Evolutionary conservation across 2,797 vertebrate genomes (phyloP).

Genomic region (Lacerta viridis): DNA sequence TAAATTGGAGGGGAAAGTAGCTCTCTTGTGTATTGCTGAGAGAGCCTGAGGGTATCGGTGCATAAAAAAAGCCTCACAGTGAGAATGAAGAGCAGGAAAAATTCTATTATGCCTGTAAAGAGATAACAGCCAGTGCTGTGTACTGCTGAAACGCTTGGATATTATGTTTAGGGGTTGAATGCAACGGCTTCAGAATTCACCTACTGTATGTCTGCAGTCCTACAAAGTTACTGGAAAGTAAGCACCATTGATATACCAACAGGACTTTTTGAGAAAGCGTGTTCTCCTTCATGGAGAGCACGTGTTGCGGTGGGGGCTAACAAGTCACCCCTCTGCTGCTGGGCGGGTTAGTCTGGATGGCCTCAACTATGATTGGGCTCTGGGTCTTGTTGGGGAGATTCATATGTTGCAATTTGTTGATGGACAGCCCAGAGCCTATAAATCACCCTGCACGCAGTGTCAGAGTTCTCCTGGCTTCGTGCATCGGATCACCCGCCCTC

Average conservation of each 20-base stretch:
- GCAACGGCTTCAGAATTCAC: conserved; percentile 21
- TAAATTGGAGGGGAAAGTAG: conserved; percentile 53
- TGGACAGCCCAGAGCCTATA: too few relatives aligned
- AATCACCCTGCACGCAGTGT: too few relatives aligned
- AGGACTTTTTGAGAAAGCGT: not conserved
- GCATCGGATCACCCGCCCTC: too few relatives aligned
- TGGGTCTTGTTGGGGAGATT: too few relatives aligned
- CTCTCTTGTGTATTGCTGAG: conserved; percentile 27
- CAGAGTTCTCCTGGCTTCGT: too few relatives aligned
- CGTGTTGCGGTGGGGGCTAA: too few relatives aligned
- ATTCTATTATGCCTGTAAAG: conserved; percentile 45
- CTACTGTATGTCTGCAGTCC: not conserved
- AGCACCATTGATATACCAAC: not conserved
- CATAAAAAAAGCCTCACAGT: conserved; percentile 41
- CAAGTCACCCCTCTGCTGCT: too few relatives aligned
- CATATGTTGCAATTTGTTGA: too few relatives aligned
- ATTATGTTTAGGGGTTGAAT: not conserved
- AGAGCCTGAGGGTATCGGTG: conserved; percentile 28
- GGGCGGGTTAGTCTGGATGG: too few relatives aligned
- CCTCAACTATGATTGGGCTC: too few relatives aligned
- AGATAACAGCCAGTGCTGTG: not conserved
- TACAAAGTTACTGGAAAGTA: not conserved
- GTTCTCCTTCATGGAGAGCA: too few relatives aligned
- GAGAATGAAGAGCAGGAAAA: conserved; percentile 50
- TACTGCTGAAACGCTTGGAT: not conserved